Conservation (phyloP, 1,140 invertebrate species). For the Chionoecetes opilio region DNA sequence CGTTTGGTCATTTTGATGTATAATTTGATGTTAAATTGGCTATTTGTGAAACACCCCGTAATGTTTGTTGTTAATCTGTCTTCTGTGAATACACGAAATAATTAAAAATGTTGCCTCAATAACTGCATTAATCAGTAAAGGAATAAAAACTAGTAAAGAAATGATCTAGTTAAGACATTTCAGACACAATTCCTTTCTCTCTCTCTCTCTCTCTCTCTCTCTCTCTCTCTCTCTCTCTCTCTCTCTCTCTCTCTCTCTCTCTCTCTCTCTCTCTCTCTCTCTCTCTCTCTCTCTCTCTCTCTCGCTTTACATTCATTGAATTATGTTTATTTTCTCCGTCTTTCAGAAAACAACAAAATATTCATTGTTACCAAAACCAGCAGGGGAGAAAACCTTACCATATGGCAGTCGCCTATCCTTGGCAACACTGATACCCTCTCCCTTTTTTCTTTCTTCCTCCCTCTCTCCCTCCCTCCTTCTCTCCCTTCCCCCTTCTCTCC, state of each 20-base stretch:
- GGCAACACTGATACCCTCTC: neutral
- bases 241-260: conserved; percentile 40
- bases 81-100: neutral
- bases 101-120: no score
- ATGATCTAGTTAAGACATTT: no score
- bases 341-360: neutral
- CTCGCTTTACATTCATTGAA: neutral
- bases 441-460: conserved; percentile 9
- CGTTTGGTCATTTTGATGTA: conserved; percentile 16
- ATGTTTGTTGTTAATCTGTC: neutral
- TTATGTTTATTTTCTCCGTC: neutral
- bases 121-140: no score
- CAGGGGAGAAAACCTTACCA: no score
- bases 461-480: neutral
- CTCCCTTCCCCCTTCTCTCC: conserved; percentile 17
- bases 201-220: neutral
- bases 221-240: conserved; percentile 36
- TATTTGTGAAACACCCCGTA: neutral
- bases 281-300: conserved; percentile 16
- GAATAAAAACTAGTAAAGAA: no score
- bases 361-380: neutral
- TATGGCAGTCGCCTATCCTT: neutral
- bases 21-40: neutral
- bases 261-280: neutral
- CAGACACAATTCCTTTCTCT: no score